Conservation (phyloP, 2,797 vertebrate species). For the Phataginus tricuspis region DNA sequence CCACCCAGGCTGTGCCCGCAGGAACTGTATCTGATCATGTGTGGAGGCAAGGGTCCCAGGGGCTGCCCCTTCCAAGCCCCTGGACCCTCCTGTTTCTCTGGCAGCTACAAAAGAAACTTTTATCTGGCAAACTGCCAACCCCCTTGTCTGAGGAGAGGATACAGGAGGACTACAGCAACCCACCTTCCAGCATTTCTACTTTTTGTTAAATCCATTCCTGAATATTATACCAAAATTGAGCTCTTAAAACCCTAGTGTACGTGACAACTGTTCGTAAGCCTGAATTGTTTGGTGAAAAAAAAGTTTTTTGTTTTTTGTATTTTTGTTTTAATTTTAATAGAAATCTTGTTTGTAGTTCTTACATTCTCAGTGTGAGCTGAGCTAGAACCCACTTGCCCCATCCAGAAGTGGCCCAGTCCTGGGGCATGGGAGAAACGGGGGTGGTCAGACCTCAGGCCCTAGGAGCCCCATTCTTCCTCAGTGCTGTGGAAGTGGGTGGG, state of each 20-base stretch:
- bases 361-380: slow-evolving; percentile 82
- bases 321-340: slow-evolving; percentile 78
- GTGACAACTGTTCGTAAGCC: slow-evolving; percentile 34
- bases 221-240: not conserved
- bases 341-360: slow-evolving; percentile 83
- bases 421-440: slow-evolving; percentile 14
- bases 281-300: not conserved
- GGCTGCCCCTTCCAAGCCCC: not conserved
- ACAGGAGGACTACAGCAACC: not conserved
- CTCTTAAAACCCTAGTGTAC: slow-evolving; percentile 10
- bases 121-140: not conserved
- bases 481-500: slow-evolving; percentile 51
- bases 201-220: slow-evolving; percentile 44
- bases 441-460: not conserved
- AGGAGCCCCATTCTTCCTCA: slow-evolving; percentile 68
- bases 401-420: slow-evolving; percentile 60
- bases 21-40: not conserved
- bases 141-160: not conserved
- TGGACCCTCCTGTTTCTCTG: not conserved
- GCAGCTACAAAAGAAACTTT: slow-evolving; percentile 39
- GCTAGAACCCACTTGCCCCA: slow-evolving; percentile 63
- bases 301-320: too few relatives aligned
- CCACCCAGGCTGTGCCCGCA: not conserved
- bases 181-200: not conserved
- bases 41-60: not conserved